These are phyloP conservation scores for Ciona savignyi DNA, from an alignment of 23 tunicate genomes.

Conservation along the genomic window DNA sequence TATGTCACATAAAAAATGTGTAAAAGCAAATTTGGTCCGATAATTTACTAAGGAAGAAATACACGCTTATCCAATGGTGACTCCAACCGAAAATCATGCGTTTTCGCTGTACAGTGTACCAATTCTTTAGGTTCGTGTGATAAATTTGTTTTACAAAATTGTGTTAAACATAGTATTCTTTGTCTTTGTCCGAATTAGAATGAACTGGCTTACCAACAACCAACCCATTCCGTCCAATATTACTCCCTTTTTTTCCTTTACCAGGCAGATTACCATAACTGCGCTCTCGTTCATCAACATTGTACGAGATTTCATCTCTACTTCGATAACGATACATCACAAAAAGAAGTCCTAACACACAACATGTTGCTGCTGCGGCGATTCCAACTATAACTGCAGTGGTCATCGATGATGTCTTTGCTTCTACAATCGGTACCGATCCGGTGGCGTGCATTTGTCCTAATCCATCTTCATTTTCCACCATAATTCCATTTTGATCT, in stretches of 20 bases:
- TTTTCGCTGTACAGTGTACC: too few relatives aligned
- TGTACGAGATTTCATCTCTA: conserved; percentile 35
- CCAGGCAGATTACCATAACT: conserved; percentile 7
- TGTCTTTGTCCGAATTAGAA: conserved; percentile 22
- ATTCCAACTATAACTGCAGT: conserved; percentile 54
- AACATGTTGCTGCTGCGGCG: conserved; percentile 43
- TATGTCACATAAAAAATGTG: too few relatives aligned
- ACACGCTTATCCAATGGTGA: too few relatives aligned
- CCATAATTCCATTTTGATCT: conserved; percentile 3
- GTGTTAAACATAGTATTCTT: conserved; percentile 63
- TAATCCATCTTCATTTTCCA: conserved; percentile 1
- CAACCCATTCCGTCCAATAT: conserved; percentile 25
- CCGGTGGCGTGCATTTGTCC: conserved; percentile 5
- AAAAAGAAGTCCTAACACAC: conserved; percentile 18
- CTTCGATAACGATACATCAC: conserved; percentile 28
- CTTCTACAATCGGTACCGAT: conserved; percentile 13
- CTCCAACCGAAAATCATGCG: too few relatives aligned
- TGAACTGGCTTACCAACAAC: conserved; percentile 9
- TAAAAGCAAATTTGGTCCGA: too few relatives aligned
- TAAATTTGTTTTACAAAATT: too few relatives aligned
- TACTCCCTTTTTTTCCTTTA: conserved; percentile 19
- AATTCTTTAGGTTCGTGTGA: too few relatives aligned
- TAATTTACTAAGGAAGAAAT: too few relatives aligned
- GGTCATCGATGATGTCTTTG: conserved; percentile 24
- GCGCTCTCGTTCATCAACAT: conserved; percentile 31